These are phyloP conservation scores for Zapus hudsonius DNA, from an alignment of 2,113 vertebrate species.

Conservation along the genomic window DNA sequence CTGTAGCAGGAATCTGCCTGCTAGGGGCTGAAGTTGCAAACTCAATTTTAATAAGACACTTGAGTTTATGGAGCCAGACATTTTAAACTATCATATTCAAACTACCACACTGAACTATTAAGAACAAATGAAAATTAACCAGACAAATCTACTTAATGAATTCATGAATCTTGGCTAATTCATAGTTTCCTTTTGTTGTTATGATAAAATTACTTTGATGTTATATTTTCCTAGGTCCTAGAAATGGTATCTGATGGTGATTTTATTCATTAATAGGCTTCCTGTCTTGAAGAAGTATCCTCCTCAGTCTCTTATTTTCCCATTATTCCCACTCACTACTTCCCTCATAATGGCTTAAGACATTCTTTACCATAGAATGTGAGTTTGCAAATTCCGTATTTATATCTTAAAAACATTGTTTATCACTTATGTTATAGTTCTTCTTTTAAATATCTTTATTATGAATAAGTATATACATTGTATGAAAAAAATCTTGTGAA, in stretches of 20 bases:
- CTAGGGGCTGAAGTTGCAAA: too few species aligned
- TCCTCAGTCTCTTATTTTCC: neutral
- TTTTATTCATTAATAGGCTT: slow-evolving; percentile 24
- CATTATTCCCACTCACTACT: slow-evolving; percentile 23
- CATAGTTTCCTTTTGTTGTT: slow-evolving; percentile 24
- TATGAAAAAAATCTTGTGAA: too few species aligned
- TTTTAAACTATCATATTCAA: too few species aligned
- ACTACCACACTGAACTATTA: too few species aligned
- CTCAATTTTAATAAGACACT: too few species aligned
- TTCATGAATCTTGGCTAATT: slow-evolving; percentile 29
- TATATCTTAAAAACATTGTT: slow-evolving; percentile 47
- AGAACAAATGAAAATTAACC: slow-evolving; percentile 46
- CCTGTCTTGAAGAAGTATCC: slow-evolving; percentile 27
- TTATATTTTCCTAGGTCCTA: slow-evolving; percentile 38
- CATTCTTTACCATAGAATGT: slow-evolving; percentile 25
- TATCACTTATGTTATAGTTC: slow-evolving; percentile 55
- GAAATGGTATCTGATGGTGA: slow-evolving; percentile 2
- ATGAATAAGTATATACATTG: too few species aligned
- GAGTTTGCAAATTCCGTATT: slow-evolving; percentile 58
- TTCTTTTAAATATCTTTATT: too few species aligned
- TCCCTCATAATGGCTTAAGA: neutral
- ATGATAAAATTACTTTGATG: slow-evolving; percentile 42
- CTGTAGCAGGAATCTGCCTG: too few species aligned
- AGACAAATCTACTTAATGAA: slow-evolving; percentile 45
- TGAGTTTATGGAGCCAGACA: too few species aligned